A percentile compares a stretch with the other conserved stretches of the same genome.
Evolutionary conservation across 1,140 invertebrate species (phyloP).

Genomic region (Nasonia vitripennis): DNA sequence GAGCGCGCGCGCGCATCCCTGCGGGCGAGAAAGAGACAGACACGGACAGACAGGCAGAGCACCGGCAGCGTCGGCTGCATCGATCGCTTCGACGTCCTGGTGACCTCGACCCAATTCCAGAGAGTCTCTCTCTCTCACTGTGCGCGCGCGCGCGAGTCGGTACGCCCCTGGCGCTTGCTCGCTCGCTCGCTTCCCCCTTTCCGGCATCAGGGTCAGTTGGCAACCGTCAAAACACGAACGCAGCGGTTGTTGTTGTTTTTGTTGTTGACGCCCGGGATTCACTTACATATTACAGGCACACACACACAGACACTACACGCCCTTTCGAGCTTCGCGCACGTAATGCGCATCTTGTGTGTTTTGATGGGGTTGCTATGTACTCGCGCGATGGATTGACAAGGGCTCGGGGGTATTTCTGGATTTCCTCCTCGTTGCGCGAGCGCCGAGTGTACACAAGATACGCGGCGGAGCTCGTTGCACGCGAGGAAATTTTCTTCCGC

Average conservation of each 20-base stretch:
- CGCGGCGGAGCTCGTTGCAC: not conserved
- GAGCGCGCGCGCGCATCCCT: conserved; percentile 19
- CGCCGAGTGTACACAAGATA: not conserved
- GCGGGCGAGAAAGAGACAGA: conserved; percentile 16
- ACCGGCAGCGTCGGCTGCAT: conserved; percentile 65
- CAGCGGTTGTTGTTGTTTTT: not conserved
- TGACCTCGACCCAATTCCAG: conserved; percentile 73
- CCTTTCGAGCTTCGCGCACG: not conserved
- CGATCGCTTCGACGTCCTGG: conserved; percentile 70
- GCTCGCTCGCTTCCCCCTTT: conserved; percentile 51
- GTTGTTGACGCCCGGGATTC: not conserved
- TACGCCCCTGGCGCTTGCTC: conserved; percentile 6
- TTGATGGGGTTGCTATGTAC: not conserved
- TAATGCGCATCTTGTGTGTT: not conserved
- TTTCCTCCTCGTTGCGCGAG: not conserved
- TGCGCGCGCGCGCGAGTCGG: not conserved
- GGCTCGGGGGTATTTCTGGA: not conserved
- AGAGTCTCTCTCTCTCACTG: conserved; percentile 49
- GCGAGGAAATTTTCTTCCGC: conserved; percentile 8
- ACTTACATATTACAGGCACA: not conserved
- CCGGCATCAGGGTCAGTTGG: conserved; percentile 62
- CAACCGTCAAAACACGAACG: conserved; percentile 65
- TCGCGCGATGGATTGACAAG: not conserved
- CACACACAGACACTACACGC: not conserved
- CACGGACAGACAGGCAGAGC: not conserved